Percentiles rank a stretch among this genome's conserved stretches.
These are phyloP conservation scores for Mythimna pallens DNA, from an alignment of 2,888 invertebrate species.

Conservation along the genomic window DNA sequence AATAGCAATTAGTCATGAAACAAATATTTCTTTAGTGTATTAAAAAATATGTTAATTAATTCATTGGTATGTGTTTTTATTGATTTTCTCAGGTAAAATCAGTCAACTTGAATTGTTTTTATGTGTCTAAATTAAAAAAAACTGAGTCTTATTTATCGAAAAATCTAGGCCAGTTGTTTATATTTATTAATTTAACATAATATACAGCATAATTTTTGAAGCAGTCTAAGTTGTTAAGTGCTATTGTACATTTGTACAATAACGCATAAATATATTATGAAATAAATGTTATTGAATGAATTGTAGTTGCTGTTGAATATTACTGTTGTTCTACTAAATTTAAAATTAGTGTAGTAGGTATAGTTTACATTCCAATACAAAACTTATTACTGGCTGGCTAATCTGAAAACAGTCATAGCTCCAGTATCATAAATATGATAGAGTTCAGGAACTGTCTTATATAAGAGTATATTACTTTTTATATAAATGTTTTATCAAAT, in stretches of 20 bases:
- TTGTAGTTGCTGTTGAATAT: too few species aligned
- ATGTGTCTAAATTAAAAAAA: too few species aligned
- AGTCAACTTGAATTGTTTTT: conserved; percentile 1
- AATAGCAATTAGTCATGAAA: not conserved
- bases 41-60: not conserved
- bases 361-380: not conserved
- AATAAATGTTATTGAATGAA: too few species aligned
- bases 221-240: too few species aligned
- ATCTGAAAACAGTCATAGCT: not conserved
- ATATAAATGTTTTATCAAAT: not conserved
- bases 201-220: too few species aligned
- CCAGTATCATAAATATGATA: not conserved
- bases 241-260: too few species aligned
- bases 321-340: too few species aligned
- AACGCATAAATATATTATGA: too few species aligned
- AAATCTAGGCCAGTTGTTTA: too few species aligned
- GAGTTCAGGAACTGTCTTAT: not conserved
- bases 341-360: too few species aligned
- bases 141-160: too few species aligned
- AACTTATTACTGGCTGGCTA: not conserved
- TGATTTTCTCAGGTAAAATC: not conserved
- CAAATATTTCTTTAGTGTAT: not conserved
- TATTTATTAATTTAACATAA: not conserved
- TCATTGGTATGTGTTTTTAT: not conserved
- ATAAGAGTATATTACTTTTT: not conserved